Conservation (phyloP, 2,888 invertebrate species). For the Drosophila siamana region DNA sequence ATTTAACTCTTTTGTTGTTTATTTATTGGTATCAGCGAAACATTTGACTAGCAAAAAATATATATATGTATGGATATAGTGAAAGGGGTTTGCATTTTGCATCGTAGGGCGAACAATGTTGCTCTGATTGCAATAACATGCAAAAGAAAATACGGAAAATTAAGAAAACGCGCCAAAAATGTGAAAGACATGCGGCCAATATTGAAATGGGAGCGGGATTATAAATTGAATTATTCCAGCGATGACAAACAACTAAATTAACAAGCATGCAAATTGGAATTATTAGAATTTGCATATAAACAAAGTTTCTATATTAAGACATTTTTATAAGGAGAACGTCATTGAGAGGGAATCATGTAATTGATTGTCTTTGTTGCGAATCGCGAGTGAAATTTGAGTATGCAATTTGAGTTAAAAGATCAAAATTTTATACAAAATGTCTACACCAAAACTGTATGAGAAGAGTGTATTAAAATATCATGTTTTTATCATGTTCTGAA, state of each 20-base stretch:
- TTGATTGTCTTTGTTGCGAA: not conserved
- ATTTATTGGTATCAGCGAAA: conserved; percentile 71
- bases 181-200: conserved; percentile 5
- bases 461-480: not conserved
- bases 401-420: not conserved
- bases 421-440: not conserved
- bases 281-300: not conserved
- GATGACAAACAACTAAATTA: conserved; percentile 29
- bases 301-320: not conserved
- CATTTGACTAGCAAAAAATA: conserved; percentile 29
- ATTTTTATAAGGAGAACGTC: no score
- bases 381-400: no score
- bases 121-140: conserved; percentile 76
- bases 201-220: conserved; percentile 14
- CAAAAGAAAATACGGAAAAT: conserved; percentile 55
- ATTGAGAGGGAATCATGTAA: not conserved
- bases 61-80: conserved; percentile 15
- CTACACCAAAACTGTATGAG: not conserved
- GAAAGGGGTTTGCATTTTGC: conserved; percentile 68
- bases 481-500: not conserved
- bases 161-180: conserved; percentile 68
- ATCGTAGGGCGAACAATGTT: conserved; percentile 65
- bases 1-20: conserved; percentile 80
- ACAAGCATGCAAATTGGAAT: conserved; percentile 48
- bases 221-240: not conserved